These are phyloP conservation scores for Chondrosia reniformis DNA, from an alignment of 37 sponge, comb jelly and placozoan genomes.

Conservation along the genomic window DNA sequence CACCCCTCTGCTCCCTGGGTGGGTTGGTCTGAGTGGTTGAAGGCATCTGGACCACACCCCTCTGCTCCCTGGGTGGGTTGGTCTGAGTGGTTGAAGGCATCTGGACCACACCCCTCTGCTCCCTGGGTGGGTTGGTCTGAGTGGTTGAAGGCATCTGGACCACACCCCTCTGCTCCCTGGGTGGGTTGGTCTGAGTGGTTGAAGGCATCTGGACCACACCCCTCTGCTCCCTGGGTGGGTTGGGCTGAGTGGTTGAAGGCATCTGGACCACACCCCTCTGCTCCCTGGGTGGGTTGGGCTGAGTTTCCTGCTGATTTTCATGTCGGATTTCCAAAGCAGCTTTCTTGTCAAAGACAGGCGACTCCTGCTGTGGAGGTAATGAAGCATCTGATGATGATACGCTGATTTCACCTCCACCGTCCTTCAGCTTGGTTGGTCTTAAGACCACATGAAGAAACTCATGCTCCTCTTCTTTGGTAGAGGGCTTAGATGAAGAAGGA, in stretches of 20 bases:
- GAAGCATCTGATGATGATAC: constrained; percentile 3
- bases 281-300: not conserved
- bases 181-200: not conserved
- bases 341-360: constrained; percentile 1
- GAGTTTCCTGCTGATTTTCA: too few relatives aligned
- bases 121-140: too few relatives aligned
- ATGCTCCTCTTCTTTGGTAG: not conserved
- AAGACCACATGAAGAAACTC: constrained; percentile 15
- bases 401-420: not conserved
- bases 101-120: too few relatives aligned
- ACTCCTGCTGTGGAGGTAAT: not conserved
- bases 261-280: not conserved
- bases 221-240: not conserved
- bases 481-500: not conserved
- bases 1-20: not conserved
- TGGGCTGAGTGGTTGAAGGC: not conserved
- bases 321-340: too few relatives aligned
- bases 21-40: not conserved
- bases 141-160: not conserved
- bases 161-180: not conserved
- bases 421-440: not conserved
- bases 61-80: not conserved
- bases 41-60: not conserved
- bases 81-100: not conserved
- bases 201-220: not conserved